A percentile compares a stretch with the other conserved stretches of the same genome.
Evolutionary conservation across 2,797 vertebrate species (phyloP).

Genomic region (Buceros bicornis): DNA sequence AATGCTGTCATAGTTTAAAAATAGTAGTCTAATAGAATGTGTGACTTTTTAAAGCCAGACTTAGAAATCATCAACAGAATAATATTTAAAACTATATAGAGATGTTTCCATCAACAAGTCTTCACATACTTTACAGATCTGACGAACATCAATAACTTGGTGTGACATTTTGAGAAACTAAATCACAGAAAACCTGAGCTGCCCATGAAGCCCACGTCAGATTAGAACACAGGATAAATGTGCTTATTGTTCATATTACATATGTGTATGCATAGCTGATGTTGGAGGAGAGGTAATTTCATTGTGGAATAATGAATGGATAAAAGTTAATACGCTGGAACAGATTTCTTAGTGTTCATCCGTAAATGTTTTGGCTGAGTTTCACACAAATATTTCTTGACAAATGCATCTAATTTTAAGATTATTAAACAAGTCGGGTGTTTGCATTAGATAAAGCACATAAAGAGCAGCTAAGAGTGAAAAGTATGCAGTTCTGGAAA

Average conservation of each 20-base stretch:
- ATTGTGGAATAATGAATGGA: background rate
- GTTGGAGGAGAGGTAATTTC: background rate
- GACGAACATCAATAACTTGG: background rate
- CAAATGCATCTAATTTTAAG: constrained; percentile 38
- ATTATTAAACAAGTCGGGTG: constrained; percentile 6
- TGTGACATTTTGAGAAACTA: background rate
- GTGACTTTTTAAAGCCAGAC: background rate
- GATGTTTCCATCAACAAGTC: background rate
- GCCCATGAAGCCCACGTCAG: background rate
- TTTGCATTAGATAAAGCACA: constrained; percentile 8
- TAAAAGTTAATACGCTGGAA: constrained; percentile 6
- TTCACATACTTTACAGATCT: background rate
- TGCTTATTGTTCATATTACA: background rate
- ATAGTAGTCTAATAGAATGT: background rate
- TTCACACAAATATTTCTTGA: background rate
- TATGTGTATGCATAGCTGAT: background rate
- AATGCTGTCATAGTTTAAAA: constrained; percentile 1
- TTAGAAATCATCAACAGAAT: background rate
- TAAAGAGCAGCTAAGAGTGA: constrained; percentile 5
- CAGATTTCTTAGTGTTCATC: background rate
- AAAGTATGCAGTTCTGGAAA: constrained; percentile 1
- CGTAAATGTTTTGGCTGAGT: constrained; percentile 45
- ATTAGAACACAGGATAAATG: background rate
- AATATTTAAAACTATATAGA: background rate
- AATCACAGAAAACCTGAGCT: background rate